Percentiles rank a stretch among this genome's conserved stretches.
Evolutionary conservation across 2,888 invertebrate species (phyloP).

Genomic region (Sabellastarte sp.): DNA sequence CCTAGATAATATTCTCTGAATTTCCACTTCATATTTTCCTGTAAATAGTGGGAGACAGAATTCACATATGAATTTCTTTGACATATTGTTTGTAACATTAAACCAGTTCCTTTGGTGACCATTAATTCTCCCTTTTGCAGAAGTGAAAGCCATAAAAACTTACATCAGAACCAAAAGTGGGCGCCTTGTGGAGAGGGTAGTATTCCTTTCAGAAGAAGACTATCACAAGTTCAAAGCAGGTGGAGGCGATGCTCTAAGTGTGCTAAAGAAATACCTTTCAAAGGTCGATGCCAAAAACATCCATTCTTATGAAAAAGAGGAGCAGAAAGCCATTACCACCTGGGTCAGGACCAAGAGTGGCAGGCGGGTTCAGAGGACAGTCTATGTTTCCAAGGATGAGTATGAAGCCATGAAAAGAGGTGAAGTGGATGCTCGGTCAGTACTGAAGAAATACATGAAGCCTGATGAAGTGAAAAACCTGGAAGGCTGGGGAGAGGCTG

Average conservation of each 20-base stretch:
- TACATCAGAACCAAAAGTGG: slow-evolving; percentile 41
- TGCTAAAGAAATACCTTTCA: slow-evolving; percentile 46
- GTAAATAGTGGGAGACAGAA: no score
- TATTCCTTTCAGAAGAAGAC: slow-evolving; percentile 37
- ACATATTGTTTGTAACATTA: no score
- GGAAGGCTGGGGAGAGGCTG: slow-evolving; percentile 56
- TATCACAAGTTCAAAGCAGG: slow-evolving; percentile 28
- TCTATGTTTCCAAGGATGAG: slow-evolving; percentile 54
- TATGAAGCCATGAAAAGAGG: slow-evolving; percentile 53
- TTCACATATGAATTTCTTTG: no score
- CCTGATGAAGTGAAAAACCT: slow-evolving; percentile 44
- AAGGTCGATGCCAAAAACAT: slow-evolving; percentile 35
- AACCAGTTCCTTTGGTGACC: no score
- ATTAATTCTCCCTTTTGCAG: no score
- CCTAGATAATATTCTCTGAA: no score
- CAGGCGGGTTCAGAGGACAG: slow-evolving; percentile 46
- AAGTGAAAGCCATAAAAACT: slow-evolving; percentile 35
- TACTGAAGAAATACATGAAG: slow-evolving; percentile 47
- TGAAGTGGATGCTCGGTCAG: slow-evolving; percentile 34
- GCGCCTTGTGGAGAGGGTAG: slow-evolving; percentile 31
- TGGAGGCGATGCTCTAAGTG: slow-evolving; percentile 20
- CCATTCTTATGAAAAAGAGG: slow-evolving; percentile 56
- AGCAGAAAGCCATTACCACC: slow-evolving; percentile 54
- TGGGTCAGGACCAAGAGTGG: slow-evolving; percentile 57
- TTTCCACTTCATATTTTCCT: no score